phyloP scores from a whole-genome alignment of 2,888 invertebrate genomes.

The Seira sanloemensis region DNA sequence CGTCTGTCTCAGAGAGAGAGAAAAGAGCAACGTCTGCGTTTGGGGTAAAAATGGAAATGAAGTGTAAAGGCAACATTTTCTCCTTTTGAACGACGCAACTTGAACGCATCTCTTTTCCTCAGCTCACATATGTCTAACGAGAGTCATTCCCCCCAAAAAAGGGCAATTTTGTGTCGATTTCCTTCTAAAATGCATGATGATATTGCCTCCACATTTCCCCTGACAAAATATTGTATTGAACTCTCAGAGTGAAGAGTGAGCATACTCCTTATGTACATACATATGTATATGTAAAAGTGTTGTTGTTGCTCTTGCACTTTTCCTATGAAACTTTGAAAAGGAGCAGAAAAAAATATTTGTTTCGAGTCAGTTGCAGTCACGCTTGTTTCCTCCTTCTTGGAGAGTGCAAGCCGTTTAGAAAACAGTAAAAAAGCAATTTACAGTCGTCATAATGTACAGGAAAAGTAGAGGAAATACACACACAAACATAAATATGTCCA shows the following conservation, averaged over 20 bases:
- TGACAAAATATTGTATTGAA: too few relatives aligned
- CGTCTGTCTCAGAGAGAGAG: too few relatives aligned
- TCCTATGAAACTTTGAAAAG: too few relatives aligned
- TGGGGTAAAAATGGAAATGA: neutral
- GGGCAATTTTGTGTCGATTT: too few relatives aligned
- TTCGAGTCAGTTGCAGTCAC: slow-evolving; percentile 51
- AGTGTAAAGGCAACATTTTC: neutral
- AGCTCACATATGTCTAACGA: neutral
- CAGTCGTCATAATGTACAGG: slow-evolving; percentile 42
- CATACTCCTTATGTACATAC: too few relatives aligned
- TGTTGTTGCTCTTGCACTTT: too few relatives aligned
- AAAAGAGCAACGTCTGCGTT: too few relatives aligned
- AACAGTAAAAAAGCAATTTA: slow-evolving; percentile 55
- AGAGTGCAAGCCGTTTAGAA: slow-evolving; percentile 48
- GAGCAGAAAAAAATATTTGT: slow-evolving; percentile 11
- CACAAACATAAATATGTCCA: too few relatives aligned
- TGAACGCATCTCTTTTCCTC: neutral
- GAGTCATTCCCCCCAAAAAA: neutral
- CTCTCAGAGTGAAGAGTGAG: too few relatives aligned
- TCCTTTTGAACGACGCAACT: neutral
- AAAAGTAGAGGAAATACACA: neutral
- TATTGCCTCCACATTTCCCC: too few relatives aligned
- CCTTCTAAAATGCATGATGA: too few relatives aligned
- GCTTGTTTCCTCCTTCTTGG: neutral
- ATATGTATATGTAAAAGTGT: too few relatives aligned